Evolutionary conservation across 2,113 vertebrate genomes (phyloP).

Genomic region (Phyllostomus discolor): DNA sequence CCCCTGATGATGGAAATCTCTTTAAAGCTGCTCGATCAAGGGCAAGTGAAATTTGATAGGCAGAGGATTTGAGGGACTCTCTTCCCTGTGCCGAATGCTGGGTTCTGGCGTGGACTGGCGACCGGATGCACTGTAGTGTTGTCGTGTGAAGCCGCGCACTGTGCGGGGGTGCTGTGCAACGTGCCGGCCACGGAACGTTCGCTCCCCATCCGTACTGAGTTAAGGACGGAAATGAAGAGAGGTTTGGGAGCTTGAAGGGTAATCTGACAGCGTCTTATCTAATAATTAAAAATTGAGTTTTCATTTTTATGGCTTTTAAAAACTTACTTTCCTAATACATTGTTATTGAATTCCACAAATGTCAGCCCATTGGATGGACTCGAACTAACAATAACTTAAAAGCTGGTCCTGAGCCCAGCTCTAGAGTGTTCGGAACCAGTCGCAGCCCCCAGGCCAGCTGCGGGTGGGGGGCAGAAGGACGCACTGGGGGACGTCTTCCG

Average conservation of each 20-base stretch:
- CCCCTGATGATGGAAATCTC: background rate
- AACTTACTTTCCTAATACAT: background rate
- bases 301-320: background rate
- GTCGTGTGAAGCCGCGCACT: background rate
- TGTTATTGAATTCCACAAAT: background rate
- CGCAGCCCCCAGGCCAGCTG: background rate
- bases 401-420: background rate
- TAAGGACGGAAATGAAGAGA: background rate
- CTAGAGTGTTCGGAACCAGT: background rate
- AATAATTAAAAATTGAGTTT: background rate
- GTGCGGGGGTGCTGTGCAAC: rapidly evolving
- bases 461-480: background rate
- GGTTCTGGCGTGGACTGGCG: background rate
- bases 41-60: background rate
- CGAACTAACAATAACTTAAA: background rate
- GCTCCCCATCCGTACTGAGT: background rate
- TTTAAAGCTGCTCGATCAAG: background rate
- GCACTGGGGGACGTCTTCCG: background rate
- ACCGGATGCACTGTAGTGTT: background rate
- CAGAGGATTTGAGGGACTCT: background rate
- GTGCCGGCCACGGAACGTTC: background rate
- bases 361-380: background rate
- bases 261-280: background rate
- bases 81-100: background rate
- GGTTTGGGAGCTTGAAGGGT: background rate